A percentile compares a stretch with the other conserved stretches of the same genome.
Evolutionary conservation across 2,113 vertebrate genomes (phyloP).

Genomic region (Bungarus multicinctus): DNA sequence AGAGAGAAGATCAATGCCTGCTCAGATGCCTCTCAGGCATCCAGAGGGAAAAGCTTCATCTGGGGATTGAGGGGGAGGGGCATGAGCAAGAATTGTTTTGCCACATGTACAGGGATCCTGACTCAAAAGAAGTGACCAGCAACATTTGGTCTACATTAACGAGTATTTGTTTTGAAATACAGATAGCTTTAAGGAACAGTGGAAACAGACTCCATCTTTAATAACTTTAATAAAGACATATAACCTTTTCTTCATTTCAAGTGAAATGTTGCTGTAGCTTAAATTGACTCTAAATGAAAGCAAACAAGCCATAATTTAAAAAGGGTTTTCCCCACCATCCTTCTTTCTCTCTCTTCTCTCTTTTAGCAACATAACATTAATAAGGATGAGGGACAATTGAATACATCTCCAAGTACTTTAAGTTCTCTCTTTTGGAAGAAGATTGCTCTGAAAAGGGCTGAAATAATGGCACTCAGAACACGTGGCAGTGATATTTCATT

Average conservation of each 20-base stretch:
- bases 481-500: background rate
- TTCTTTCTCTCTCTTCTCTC: background rate
- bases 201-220: constrained; percentile 50
- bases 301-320: constrained; percentile 68
- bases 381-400: background rate
- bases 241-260: constrained; percentile 33
- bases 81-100: background rate
- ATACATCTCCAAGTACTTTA: background rate
- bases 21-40: background rate
- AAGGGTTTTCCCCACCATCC: constrained; percentile 3
- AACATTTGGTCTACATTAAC: constrained; percentile 65
- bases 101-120: constrained; percentile 20
- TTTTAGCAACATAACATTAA: background rate
- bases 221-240: constrained; percentile 46
- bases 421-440: fast-evolving
- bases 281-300: constrained; percentile 67
- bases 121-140: constrained; percentile 10
- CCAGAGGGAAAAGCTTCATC: constrained; percentile 1
- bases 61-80: background rate
- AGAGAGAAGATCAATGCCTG: background rate
- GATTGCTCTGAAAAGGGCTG: fast-evolving
- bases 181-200: constrained; percentile 61
- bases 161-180: constrained; percentile 65
- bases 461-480: fast-evolving
- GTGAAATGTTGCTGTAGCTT: constrained; percentile 58